Percentiles rank a stretch among this genome's conserved stretches.
Conservation (phyloP, 2,113 vertebrate species). For the Bufo bufo region DNA sequence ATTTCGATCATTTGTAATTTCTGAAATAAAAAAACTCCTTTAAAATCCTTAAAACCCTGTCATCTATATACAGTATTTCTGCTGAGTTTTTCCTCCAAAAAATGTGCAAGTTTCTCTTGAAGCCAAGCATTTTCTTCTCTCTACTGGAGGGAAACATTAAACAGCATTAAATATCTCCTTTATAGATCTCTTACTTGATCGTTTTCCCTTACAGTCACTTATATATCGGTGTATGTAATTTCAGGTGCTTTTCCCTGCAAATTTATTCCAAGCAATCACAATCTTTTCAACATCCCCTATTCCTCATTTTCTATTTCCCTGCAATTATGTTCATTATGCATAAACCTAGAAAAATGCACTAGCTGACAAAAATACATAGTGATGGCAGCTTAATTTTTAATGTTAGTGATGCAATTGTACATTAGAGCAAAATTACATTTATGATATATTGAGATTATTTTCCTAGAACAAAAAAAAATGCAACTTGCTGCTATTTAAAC, state of each 20-base stretch:
- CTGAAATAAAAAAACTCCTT: no score
- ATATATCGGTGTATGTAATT: constrained; percentile 43
- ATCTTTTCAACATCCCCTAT: constrained; percentile 37
- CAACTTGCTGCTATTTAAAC: constrained; percentile 37
- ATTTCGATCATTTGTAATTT: no score
- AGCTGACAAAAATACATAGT: constrained; percentile 45
- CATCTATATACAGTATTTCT: neutral
- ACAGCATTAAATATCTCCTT: constrained; percentile 25
- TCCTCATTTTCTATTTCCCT: constrained; percentile 42
- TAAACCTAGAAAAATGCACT: constrained; percentile 28
- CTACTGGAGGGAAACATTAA: neutral
- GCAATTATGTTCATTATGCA: constrained; percentile 54
- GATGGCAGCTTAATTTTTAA: constrained; percentile 55
- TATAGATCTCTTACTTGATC: constrained; percentile 16
- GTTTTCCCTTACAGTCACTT: constrained; percentile 5
- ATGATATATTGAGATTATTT: constrained; percentile 48
- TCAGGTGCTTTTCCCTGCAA: constrained; percentile 38
- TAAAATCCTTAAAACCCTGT: no score
- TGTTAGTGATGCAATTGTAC: constrained; percentile 47
- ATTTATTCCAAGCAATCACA: constrained; percentile 54
- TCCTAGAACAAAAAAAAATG: neutral
- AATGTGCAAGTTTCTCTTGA: neutral
- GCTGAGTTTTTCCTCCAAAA: neutral
- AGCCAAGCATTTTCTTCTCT: constrained; percentile 9
- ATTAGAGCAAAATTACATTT: constrained; percentile 42